These are phyloP conservation scores for Onychomys leucogaster DNA, from an alignment of 2,797 vertebrate genomes.

Conservation along the genomic window DNA sequence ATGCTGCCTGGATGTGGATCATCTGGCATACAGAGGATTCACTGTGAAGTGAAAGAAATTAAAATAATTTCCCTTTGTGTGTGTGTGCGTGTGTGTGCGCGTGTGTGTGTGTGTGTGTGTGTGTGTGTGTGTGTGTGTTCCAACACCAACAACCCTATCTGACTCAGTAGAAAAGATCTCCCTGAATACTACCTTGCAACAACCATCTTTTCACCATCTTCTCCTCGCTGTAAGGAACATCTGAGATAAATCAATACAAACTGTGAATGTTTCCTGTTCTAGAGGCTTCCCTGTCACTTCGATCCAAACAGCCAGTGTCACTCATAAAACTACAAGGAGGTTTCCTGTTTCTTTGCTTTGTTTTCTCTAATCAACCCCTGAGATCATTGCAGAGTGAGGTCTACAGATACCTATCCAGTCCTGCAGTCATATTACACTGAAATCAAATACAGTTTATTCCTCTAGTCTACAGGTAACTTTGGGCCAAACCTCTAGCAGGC, in stretches of 20 bases:
- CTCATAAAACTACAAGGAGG: not conserved
- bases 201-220: not conserved
- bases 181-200: not conserved
- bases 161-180: not conserved
- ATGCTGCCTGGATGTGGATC: not conserved
- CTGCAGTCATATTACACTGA: not conserved
- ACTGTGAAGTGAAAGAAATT: not conserved
- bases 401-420: not conserved
- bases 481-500: not conserved
- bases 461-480: not conserved
- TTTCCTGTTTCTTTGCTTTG: slow-evolving; percentile 6
- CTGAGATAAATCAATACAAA: not conserved
- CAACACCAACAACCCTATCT: not conserved
- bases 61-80: not conserved
- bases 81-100: not conserved
- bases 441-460: not conserved
- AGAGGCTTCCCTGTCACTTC: not conserved
- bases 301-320: not conserved
- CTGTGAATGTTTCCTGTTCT: not conserved
- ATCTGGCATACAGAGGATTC: not conserved
- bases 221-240: not conserved
- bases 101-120: not conserved
- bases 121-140: not conserved
- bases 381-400: not conserved
- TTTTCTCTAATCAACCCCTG: not conserved